phyloP scores from a whole-genome alignment of 2,797 vertebrate genomes.

The Squalus acanthias region DNA sequence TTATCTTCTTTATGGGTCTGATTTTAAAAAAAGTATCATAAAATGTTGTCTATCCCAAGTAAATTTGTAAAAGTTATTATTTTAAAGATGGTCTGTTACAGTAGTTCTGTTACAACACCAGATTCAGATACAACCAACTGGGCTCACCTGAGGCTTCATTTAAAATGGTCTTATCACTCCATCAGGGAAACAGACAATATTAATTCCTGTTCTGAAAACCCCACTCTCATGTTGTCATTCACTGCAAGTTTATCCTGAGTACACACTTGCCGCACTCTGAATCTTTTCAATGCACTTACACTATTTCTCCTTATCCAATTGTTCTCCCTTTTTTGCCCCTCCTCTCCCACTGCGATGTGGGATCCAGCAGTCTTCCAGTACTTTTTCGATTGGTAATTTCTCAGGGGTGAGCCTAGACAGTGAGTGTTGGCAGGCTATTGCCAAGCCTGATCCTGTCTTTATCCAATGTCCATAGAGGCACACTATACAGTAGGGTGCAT shows the following conservation, averaged over 20 bases:
- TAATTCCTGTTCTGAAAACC: not conserved
- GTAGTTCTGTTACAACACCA: not conserved
- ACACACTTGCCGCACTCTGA: not conserved
- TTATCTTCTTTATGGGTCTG: not conserved
- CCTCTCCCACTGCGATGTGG: not conserved
- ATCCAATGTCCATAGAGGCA: not conserved
- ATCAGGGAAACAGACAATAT: not conserved
- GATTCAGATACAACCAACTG: not conserved
- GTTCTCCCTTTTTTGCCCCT: not conserved
- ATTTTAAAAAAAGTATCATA: not conserved
- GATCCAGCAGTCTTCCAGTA: not conserved
- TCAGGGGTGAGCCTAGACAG: not conserved
- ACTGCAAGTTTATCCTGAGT: not conserved
- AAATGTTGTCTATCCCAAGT: not conserved
- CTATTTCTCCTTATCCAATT: not conserved
- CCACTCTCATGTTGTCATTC: not conserved
- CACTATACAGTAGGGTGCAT: not conserved
- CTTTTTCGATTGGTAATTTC: not conserved
- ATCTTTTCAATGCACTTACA: not conserved
- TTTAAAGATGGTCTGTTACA: not conserved
- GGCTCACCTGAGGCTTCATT: not conserved
- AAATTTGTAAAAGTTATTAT: not conserved
- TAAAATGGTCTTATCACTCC: not conserved
- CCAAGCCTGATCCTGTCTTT: not conserved
- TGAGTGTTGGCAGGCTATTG: not conserved